phyloP scores from a whole-genome alignment of 1,140 invertebrate species.

The Hycleus phaleratus region DNA sequence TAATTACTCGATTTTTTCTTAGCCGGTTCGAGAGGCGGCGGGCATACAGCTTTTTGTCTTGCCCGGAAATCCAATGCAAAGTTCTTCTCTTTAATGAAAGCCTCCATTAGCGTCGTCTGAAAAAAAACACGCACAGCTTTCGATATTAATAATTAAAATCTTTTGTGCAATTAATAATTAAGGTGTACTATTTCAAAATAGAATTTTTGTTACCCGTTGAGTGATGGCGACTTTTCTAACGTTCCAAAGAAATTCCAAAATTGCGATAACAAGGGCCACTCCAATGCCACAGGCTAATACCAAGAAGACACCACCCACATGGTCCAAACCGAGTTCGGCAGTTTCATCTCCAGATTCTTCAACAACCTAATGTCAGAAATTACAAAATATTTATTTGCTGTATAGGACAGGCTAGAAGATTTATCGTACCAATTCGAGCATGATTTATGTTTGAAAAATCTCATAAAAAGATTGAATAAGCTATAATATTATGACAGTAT shows the following conservation, averaged over 20 bases:
- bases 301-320: constrained; percentile 87
- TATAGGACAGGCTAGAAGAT: no score
- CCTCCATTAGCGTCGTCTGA: constrained; percentile 53
- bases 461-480: not conserved
- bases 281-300: constrained; percentile 66
- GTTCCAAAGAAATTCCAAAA: constrained; percentile 77
- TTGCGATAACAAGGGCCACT: constrained; percentile 55
- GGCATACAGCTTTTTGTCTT: constrained; percentile 48
- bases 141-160: no score
- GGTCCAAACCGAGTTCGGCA: constrained; percentile 62
- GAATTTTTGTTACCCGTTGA: constrained; percentile 54
- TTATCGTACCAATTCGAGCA: no score
- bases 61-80: constrained; percentile 57
- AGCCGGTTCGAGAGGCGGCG: not conserved
- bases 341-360: constrained; percentile 33
- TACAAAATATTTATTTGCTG: no score
- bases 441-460: no score
- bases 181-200: not conserved
- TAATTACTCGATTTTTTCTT: no score
- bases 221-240: constrained; percentile 66
- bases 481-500: not conserved
- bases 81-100: constrained; percentile 52
- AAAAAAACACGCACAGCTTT: not conserved
- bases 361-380: constrained; percentile 16
- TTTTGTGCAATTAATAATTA: not conserved